Conservation (phyloP, 1,140 invertebrate genomes). For the Hylaeus anthracinus region DNA sequence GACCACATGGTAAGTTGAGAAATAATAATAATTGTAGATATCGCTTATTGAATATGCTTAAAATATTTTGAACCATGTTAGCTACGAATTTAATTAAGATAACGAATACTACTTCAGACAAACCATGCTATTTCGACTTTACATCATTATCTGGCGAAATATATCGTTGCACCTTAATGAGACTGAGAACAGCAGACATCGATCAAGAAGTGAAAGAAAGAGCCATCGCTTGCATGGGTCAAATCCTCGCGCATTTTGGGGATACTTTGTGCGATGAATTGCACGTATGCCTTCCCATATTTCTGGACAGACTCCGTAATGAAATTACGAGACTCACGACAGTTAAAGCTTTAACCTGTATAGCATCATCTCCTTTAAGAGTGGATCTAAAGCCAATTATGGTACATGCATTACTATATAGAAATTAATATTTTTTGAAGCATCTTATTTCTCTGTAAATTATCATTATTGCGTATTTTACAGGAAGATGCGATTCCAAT, state of each 20-base stretch:
- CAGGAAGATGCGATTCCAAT: constrained; percentile 94
- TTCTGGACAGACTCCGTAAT: constrained; percentile 96
- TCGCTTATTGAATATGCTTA: too few species aligned
- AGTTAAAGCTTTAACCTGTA: constrained; percentile 97
- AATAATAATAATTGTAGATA: background rate
- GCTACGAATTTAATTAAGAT: too few species aligned
- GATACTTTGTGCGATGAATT: constrained; percentile 89
- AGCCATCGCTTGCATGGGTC: constrained; percentile 98
- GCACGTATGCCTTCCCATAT: constrained; percentile 93
- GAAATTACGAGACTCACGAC: constrained; percentile 98
- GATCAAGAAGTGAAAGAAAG: constrained; percentile 99
- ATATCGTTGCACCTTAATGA: constrained; percentile 91
- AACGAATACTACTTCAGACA: constrained; percentile 68
- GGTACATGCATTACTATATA: constrained; percentile 75
- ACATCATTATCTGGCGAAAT: constrained; percentile 89
- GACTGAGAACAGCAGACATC: constrained; percentile 96
- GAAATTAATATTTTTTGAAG: background rate
- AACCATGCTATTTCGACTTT: constrained; percentile 87
- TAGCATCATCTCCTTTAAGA: constrained; percentile 93
- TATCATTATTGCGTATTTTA: constrained; percentile 50
- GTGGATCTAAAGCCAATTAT: constrained; percentile 94
- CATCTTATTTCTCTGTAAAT: background rate
- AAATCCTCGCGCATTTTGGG: constrained; percentile 95
- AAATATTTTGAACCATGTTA: too few species aligned
- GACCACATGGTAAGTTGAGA: constrained; percentile 87